These are phyloP conservation scores for Acrobasis consociella DNA, from an alignment of 2,888 invertebrate genomes.

Conservation along the genomic window DNA sequence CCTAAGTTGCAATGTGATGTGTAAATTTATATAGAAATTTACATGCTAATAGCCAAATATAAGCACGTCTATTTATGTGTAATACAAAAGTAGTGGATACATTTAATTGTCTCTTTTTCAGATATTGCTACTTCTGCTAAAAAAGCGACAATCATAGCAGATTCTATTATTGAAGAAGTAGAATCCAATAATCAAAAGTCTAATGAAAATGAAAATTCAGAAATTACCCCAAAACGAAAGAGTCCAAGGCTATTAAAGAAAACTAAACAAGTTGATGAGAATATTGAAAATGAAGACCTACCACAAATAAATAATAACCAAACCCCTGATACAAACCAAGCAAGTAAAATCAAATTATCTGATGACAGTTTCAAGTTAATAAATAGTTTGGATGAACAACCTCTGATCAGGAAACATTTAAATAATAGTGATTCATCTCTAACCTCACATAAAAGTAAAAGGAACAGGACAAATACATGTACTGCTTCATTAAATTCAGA, in stretches of 20 bases:
- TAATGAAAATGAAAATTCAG: slow-evolving; percentile 31
- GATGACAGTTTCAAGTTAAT: slow-evolving; percentile 45
- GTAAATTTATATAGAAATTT: too few species aligned
- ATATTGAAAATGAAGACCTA: slow-evolving; percentile 28
- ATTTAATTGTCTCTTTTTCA: slow-evolving; percentile 35
- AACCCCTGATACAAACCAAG: slow-evolving; percentile 20
- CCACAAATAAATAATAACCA: slow-evolving; percentile 1
- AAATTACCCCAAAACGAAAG: slow-evolving; percentile 35
- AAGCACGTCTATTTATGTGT: too few species aligned
- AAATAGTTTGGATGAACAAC: slow-evolving; percentile 42
- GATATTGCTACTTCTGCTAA: slow-evolving; percentile 37
- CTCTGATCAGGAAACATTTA: slow-evolving; percentile 35
- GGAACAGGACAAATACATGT: slow-evolving; percentile 65
- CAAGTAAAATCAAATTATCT: slow-evolving; percentile 39
- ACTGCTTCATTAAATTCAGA: slow-evolving; percentile 41
- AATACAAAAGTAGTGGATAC: too few species aligned
- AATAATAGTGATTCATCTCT: slow-evolving; percentile 58
- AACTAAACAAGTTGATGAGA: slow-evolving; percentile 41
- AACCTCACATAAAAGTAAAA: slow-evolving; percentile 41
- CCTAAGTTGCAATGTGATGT: too few species aligned
- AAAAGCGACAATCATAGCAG: slow-evolving; percentile 40
- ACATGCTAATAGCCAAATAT: too few species aligned
- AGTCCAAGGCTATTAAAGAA: slow-evolving; percentile 44
- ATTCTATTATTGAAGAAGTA: slow-evolving; percentile 58
- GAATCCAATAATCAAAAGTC: slow-evolving; percentile 42